Conservation (phyloP, 2,797 vertebrate species). For the Megaceryle alcyon region DNA sequence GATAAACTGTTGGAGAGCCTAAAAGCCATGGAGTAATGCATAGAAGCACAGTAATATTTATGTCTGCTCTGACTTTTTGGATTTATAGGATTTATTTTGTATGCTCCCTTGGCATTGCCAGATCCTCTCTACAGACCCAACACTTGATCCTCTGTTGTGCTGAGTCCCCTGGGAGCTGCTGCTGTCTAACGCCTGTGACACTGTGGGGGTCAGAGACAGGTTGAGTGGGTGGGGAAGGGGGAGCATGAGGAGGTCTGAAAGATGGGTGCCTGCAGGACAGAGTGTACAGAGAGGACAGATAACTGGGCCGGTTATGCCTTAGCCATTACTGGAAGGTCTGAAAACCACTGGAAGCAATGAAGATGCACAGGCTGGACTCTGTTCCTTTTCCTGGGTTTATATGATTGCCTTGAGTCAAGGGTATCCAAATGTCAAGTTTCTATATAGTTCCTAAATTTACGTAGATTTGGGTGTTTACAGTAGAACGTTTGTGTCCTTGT, state of each 20-base stretch:
- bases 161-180: background rate
- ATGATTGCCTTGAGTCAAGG: background rate
- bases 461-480: constrained; percentile 5
- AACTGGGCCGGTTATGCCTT: background rate
- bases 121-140: background rate
- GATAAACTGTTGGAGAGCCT: background rate
- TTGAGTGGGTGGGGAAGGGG: background rate
- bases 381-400: background rate
- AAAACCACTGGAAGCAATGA: background rate
- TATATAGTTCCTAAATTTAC: constrained; percentile 27
- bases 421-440: constrained; percentile 43
- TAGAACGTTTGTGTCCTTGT: constrained; percentile 42
- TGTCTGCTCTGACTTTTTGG: background rate
- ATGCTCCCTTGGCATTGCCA: background rate
- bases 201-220: background rate
- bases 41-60: background rate
- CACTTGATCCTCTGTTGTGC: background rate
- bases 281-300: background rate
- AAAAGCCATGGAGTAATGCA: background rate
- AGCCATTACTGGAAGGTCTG: background rate
- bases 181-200: background rate
- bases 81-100: background rate
- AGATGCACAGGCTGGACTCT: background rate
- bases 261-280: background rate
- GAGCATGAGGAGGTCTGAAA: background rate